Conservation (phyloP, 2,888 invertebrate species). For the Nemapogon koenigi region DNA sequence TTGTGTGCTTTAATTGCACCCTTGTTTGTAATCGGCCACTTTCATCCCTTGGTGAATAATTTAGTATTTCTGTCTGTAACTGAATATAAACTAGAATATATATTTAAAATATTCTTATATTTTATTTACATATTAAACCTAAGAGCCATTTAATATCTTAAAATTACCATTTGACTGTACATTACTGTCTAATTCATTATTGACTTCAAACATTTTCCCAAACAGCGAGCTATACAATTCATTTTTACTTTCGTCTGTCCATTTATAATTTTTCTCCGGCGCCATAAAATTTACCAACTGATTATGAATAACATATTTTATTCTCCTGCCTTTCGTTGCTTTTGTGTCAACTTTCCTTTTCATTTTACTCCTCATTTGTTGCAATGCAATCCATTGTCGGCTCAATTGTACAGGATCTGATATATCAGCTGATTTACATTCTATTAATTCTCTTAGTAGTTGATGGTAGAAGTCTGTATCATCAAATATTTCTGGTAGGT, state of each 20-base stretch:
- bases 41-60: no score
- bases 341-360: constrained; percentile 92
- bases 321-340: constrained; percentile 93
- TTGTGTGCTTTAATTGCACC: no score
- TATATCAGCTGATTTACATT: constrained; percentile 84
- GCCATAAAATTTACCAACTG: constrained; percentile 93
- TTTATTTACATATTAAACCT: no score
- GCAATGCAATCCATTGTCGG: constrained; percentile 90
- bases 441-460: constrained; percentile 88
- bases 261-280: constrained; percentile 69
- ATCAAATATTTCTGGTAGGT: constrained; percentile 88
- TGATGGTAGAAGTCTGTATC: constrained; percentile 98
- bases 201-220: constrained; percentile 66
- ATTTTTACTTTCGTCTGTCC: constrained; percentile 80
- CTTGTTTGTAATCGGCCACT: no score
- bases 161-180: no score
- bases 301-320: constrained; percentile 84
- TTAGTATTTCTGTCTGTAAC: no score
- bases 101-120: no score
- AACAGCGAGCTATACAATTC: constrained; percentile 86
- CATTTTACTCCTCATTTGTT: constrained; percentile 89
- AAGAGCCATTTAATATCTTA: no score
- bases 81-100: no score
- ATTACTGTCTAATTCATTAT: constrained; percentile 34
- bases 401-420: constrained; percentile 86